phyloP scores from a whole-genome alignment of 2,797 vertebrate species.

The Rhinophrynus dorsalis region DNA sequence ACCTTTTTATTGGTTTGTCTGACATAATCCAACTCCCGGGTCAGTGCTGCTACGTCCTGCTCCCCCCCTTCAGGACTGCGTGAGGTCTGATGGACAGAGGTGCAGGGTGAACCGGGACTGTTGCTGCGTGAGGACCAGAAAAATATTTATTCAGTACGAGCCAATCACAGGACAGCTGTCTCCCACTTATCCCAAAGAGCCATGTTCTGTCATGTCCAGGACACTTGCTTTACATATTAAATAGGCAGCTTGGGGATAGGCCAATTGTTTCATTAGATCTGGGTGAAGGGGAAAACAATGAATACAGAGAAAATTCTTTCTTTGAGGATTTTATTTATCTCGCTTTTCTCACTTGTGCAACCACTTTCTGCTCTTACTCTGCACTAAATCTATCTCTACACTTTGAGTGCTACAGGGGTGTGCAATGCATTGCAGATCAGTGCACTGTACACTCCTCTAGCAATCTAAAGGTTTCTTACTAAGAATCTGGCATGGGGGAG shows the following conservation, averaged over 20 bases:
- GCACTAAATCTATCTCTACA: no score
- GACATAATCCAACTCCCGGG: slow-evolving; percentile 39
- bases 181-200: slow-evolving; percentile 36
- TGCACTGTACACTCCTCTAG: no score
- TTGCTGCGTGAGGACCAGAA: slow-evolving; percentile 33
- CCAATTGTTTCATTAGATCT: slow-evolving; percentile 45
- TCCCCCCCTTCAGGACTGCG: slow-evolving; percentile 27
- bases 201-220: slow-evolving; percentile 43
- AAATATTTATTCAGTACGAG: slow-evolving; percentile 45
- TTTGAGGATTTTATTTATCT: no score
- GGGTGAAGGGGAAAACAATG: no score
- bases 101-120: slow-evolving; percentile 21
- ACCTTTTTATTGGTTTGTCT: slow-evolving; percentile 42
- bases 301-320: no score
- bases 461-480: no score
- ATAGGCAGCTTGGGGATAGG: slow-evolving; percentile 21
- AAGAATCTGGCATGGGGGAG: no score
- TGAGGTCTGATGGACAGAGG: not conserved
- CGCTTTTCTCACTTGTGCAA: not conserved
- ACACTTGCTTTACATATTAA: slow-evolving; percentile 43
- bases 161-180: slow-evolving; percentile 34
- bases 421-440: no score
- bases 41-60: slow-evolving; percentile 9
- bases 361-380: no score
- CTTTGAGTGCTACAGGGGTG: no score